Base-by-base conservation (phyloP, 2,888 invertebrate species). In the Chironomus tentans region DNA sequence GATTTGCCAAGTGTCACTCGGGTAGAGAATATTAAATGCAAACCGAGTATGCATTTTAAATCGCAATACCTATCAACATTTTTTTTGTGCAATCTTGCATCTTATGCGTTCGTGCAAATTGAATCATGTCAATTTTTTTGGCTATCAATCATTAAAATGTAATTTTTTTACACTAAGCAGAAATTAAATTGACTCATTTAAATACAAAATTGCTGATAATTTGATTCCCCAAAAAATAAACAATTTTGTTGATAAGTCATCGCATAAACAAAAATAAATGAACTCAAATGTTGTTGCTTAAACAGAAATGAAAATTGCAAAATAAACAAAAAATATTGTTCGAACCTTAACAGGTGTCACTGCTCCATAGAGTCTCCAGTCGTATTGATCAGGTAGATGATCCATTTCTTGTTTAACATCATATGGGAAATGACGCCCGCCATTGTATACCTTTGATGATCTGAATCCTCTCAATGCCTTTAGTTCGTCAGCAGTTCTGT, bases 361-460 rank as follows among this genome's bases (percentile, higher is more conserved):
- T 74, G 97, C 97, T 12, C 97, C 97, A 80, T 87, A 90, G 1
- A 97, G 83, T 79, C 97, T 90, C 97, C 97, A 98, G 83, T 98
- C 97, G 80, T 91, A 88, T 79, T 88, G 89, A 0, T 89, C 87
- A 0, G 97, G 97, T 56, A 95, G 79, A 74, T 86, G 85, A 24
- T 84, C 84, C 21, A 84, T 81, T 2, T 88, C 81, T 76, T 87
- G 84, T 0, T 86, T 80, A 10, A 86, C 83, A 77, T 89, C 85
- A 81, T 93, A 90, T 0, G 93, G 92, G 85, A 96, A 97, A 0
- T 91, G 89, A 6, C 88, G 85, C 21, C 95, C 97, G 0, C 82
- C 92, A 80, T 92, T 92, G 80, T 90, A 88, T 0, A 86, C 86
- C 24, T 87, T 87, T 0, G 88, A 88, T 72, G 90, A 87, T 68